Evolutionary conservation across 2,888 invertebrate genomes (phyloP), one percentile per base, ranked within the genome.

Genomic region (Cecidostiba fungosa): DNA sequence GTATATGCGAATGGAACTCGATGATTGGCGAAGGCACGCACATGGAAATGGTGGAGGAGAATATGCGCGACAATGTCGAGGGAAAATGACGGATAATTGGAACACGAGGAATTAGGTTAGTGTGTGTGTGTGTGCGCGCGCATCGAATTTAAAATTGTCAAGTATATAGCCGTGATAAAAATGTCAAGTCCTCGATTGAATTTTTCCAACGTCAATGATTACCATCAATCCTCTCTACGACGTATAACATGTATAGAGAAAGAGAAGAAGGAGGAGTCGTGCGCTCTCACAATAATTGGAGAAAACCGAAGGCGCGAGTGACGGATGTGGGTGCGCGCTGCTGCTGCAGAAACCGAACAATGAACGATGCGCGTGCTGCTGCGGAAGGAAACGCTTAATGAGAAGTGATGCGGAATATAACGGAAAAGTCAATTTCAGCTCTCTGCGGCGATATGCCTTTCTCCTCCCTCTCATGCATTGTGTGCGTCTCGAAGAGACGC

Each of bases 301-400:
- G 77, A 83, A 83, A 77, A 54, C 54, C 77, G 70, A 82, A 59
- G 74, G 66, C 66, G 36, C 50, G 54, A 54, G 50, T 50, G 73
- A 69, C 84, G 82, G 82, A 83, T 79, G 84, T 79, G 78, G 78
- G 73, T 43, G 80, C n/a, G 23, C 14, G 62, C 12, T 3, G 59
- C 23, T 10, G 66, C 66, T 66, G 26, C 66, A 54, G 70, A n/a
- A 26, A 66, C 29, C 54, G 70, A 84, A 84, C 84, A 84, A 84
- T 79, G 79, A 79, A 26, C 23, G 70, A 76, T 69, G 76, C 50
- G 47, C 26, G 66, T n/a, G 36, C 69, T 26, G 54, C 62, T 59
- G 36, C 47, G 78, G 78, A 84, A 84, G 79, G 79, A 79, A 79
- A 84, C 47, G 79, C 69, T 84, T 84, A 79, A 84, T 26, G 84